These are phyloP conservation scores for Leucophenga maculata DNA, from an alignment of 2,888 invertebrate genomes.

Conservation along the genomic window DNA sequence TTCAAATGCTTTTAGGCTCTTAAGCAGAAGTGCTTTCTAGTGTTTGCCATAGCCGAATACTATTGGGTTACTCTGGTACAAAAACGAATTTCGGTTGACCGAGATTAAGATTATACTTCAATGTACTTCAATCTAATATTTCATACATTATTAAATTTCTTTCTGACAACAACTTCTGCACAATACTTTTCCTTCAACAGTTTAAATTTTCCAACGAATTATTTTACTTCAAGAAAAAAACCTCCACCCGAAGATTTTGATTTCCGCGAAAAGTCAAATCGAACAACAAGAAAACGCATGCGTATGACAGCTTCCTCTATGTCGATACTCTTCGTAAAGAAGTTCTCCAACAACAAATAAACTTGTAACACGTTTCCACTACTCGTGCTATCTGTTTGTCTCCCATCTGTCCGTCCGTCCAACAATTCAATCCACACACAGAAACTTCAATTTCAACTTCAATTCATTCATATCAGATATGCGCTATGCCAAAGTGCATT, in stretches of 20 bases:
- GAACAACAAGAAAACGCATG: constrained; percentile 12
- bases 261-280: constrained; percentile 40
- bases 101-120: too few species aligned
- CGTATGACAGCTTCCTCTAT: constrained; percentile 31
- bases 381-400: neutral
- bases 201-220: too few species aligned
- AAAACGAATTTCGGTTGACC: too few species aligned
- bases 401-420: neutral
- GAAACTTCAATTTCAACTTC: neutral
- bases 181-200: too few species aligned
- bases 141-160: too few species aligned
- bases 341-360: constrained; percentile 50
- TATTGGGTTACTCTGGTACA: too few species aligned
- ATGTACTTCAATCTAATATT: too few species aligned
- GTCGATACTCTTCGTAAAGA: constrained; percentile 28
- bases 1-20: too few species aligned
- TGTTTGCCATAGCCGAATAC: too few species aligned
- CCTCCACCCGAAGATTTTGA: constrained; percentile 41
- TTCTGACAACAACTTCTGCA: too few species aligned
- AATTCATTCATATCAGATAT: constrained; percentile 50
- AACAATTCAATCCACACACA: neutral
- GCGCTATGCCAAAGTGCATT: constrained; percentile 38
- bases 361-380: constrained; percentile 50
- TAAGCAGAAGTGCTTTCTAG: too few species aligned
- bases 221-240: too few species aligned